Percentiles rank a stretch among this genome's conserved stretches.
These are phyloP conservation scores for human DNA, from an alignment of 2,113 vertebrate species.

Conservation along the genomic window GRCh38 chr14:38067501-38068000, in stretches of 20 bases:
- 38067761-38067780: neutral
- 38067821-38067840: neutral
- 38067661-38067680: neutral
- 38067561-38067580: neutral
- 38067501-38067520: slow-evolving; percentile 2
- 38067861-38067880: neutral
- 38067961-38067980: neutral
- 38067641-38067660: neutral
- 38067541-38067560: neutral
- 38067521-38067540: neutral
- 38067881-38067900: neutral
- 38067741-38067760: neutral
- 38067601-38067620: neutral
- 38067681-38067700: neutral
- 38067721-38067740: neutral
- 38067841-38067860: neutral
- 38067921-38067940: neutral
- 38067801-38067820: neutral
- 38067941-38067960: neutral
- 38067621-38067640: neutral
- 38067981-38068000: neutral
- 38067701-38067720: neutral
- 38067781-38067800: neutral
- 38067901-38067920: neutral
- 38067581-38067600: neutral